Percentiles rank a stretch among this genome's conserved stretches.
Conservation (phyloP, 2,797 vertebrate species). For the Cichlasoma orientale region DNA sequence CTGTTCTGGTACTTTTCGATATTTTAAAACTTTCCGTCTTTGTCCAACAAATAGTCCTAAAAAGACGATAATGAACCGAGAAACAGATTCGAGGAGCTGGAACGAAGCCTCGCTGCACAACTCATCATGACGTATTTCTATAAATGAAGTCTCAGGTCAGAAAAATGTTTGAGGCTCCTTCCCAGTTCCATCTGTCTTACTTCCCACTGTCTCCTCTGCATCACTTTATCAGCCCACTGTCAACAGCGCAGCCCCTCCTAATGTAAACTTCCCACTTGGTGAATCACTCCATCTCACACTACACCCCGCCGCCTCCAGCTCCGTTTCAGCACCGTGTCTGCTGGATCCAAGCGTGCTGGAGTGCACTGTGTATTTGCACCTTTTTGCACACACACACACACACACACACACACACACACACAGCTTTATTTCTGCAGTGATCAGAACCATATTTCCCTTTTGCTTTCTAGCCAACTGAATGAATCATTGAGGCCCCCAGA, state of each 20-base stretch:
- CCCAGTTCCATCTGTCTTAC: constrained; percentile 40
- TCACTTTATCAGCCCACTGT: constrained; percentile 55
- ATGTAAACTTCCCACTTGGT: constrained; percentile 75
- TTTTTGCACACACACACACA: not conserved
- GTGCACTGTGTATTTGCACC: not conserved
- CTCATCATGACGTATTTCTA: constrained; percentile 10
- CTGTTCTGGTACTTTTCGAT: not conserved
- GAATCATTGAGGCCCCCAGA: constrained; percentile 58
- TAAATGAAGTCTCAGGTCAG: constrained; percentile 21
- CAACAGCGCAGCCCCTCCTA: constrained; percentile 57
- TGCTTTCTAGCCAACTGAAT: constrained; percentile 63
- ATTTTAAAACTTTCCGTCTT: not conserved
- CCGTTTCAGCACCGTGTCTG: constrained; percentile 32
- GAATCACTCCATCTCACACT: constrained; percentile 51
- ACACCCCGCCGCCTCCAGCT: constrained; percentile 47
- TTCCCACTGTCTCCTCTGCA: constrained; percentile 31
- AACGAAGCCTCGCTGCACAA: not conserved
- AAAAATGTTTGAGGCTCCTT: constrained; percentile 31
- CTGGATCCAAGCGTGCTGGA: constrained; percentile 1
- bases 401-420: constrained; percentile 17
- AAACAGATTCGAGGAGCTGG: not conserved
- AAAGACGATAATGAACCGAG: not conserved
- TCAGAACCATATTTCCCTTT: constrained; percentile 75
- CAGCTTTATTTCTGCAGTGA: constrained; percentile 42
- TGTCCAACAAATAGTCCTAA: not conserved